A percentile compares a stretch with the other conserved stretches of the same genome.
Evolutionary conservation across 2,797 vertebrate species (phyloP).

Genomic region (Coccyzus lansbergi): DNA sequence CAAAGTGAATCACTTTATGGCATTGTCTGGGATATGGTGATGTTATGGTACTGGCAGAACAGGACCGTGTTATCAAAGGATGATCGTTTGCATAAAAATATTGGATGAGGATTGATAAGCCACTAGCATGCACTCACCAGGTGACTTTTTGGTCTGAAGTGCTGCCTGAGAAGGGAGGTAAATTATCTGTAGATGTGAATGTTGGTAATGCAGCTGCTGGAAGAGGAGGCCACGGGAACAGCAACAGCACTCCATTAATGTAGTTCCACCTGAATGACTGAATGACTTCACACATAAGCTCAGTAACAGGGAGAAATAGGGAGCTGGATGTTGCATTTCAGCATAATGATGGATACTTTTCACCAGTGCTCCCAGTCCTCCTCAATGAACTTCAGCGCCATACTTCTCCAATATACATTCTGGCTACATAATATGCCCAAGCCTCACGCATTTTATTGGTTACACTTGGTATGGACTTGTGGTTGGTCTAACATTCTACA

Average conservation of each 20-base stretch:
- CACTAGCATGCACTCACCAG: neutral
- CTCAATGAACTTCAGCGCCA: neutral
- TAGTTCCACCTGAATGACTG: neutral
- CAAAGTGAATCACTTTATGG: neutral
- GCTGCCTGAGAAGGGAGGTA: neutral
- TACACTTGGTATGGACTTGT: neutral
- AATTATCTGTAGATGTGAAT: neutral
- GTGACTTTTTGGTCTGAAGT: neutral
- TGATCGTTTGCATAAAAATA: neutral
- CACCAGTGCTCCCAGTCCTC: neutral
- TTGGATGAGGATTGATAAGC: neutral
- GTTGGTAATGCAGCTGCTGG: neutral
- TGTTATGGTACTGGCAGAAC: neutral
- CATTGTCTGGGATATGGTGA: neutral
- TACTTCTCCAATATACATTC: neutral
- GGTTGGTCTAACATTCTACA: slow-evolving; percentile 7
- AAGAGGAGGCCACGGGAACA: neutral
- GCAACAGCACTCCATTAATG: neutral
- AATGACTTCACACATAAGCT: neutral
- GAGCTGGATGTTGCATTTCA: neutral
- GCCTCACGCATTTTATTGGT: neutral
- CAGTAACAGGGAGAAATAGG: neutral
- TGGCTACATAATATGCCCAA: neutral
- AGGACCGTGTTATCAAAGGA: neutral
- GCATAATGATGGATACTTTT: neutral